Conservation (phyloP, 2,797 vertebrate species). For the Tragopan temminckii region DNA sequence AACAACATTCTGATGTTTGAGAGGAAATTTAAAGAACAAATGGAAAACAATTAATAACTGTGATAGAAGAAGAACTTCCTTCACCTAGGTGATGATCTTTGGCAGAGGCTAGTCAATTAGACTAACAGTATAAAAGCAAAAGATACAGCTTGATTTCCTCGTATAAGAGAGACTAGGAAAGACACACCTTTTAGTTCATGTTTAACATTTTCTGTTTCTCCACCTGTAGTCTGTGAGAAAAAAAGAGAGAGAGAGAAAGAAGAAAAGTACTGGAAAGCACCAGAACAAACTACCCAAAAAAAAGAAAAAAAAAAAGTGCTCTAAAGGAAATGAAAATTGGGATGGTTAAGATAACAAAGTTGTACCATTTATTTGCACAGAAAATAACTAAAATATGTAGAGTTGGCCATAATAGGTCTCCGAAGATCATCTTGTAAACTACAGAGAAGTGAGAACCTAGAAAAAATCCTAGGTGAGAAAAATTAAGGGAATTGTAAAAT, state of each 20-base stretch:
- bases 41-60: background rate
- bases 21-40: conserved; percentile 49
- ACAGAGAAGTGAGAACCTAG: background rate
- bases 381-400: background rate
- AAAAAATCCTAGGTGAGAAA: background rate
- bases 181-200: background rate
- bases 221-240: background rate
- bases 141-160: background rate
- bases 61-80: conserved; percentile 33
- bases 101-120: background rate
- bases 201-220: background rate
- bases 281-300: background rate
- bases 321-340: background rate
- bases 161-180: background rate
- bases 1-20: conserved; percentile 26
- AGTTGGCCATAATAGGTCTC: background rate
- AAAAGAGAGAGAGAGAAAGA: background rate
- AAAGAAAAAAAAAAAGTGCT: background rate
- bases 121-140: background rate
- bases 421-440: background rate
- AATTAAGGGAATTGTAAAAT: background rate
- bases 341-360: background rate
- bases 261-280: background rate
- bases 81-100: background rate
- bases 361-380: background rate